A percentile compares a stretch with the other conserved stretches of the same genome.
phyloP scores from a whole-genome alignment of 2,888 invertebrate genomes.

The Pedicia rivosa region DNA sequence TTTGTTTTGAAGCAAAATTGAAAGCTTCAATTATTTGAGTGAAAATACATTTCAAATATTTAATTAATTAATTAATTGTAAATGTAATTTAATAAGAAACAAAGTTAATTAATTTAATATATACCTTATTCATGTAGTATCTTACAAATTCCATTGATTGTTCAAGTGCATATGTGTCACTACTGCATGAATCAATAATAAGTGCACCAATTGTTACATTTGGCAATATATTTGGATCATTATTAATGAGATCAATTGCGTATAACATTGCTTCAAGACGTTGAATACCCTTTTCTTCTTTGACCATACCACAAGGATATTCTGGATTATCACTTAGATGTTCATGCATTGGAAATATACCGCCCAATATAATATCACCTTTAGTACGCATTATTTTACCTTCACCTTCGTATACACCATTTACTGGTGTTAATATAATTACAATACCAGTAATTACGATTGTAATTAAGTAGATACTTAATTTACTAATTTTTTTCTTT shows the following conservation, averaged over 20 bases:
- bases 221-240: constrained; percentile 37
- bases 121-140: constrained; percentile 38
- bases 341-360: constrained; percentile 52
- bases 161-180: constrained; percentile 48
- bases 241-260: constrained; percentile 48
- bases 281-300: constrained; percentile 52
- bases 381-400: constrained; percentile 24
- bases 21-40: too few species aligned
- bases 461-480: too few species aligned
- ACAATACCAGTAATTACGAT: too few species aligned
- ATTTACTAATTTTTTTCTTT: too few species aligned
- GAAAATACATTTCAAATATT: too few species aligned
- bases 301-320: constrained; percentile 37
- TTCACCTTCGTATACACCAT: constrained; percentile 3
- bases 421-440: too few species aligned
- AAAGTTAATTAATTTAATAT: neutral
- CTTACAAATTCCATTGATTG: constrained; percentile 50
- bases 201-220: constrained; percentile 44
- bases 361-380: constrained; percentile 51
- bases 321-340: constrained; percentile 30
- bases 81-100: neutral
- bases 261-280: constrained; percentile 52
- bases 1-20: too few species aligned
- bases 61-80: too few species aligned
- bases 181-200: constrained; percentile 45